Percentiles rank a stretch among this genome's conserved stretches.
phyloP scores from a whole-genome alignment of 2,888 invertebrate species.

The Drosophila setosimentum region DNA sequence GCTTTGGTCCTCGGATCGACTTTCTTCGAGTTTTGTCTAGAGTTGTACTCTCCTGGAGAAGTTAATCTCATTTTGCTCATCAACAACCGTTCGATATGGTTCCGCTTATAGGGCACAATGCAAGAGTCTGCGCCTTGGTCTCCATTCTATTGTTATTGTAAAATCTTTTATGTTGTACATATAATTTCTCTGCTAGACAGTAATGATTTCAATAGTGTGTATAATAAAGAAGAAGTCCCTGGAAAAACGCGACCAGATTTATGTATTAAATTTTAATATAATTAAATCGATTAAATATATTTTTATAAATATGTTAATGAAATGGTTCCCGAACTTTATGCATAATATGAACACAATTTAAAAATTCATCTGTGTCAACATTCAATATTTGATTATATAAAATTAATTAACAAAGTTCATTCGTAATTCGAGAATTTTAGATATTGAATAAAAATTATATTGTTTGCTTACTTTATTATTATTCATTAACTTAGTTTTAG shows the following conservation, averaged over 20 bases:
- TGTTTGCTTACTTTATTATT: background rate
- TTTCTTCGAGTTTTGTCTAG: conserved; percentile 1
- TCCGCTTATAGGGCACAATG: background rate
- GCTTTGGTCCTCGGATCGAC: background rate
- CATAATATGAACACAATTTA: conserved; percentile 3
- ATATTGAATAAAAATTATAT: background rate
- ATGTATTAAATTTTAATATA: too few relatives aligned
- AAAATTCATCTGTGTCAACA: conserved; percentile 28
- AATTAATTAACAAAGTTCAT: background rate
- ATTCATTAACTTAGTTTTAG: background rate
- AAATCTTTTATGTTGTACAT: conserved; percentile 12
- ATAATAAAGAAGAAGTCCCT: conserved; percentile 6
- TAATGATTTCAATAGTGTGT: background rate
- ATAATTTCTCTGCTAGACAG: conserved; percentile 5
- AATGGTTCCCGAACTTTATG: conserved; percentile 30
- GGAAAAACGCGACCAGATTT: conserved; percentile 31
- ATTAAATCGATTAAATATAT: too few relatives aligned
- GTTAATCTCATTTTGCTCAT: conserved; percentile 6
- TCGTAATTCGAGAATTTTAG: too few relatives aligned
- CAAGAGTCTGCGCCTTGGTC: background rate
- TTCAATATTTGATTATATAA: background rate
- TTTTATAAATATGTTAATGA: conserved; percentile 2
- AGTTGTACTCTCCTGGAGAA: too few relatives aligned
- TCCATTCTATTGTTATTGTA: conserved; percentile 13
- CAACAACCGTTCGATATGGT: conserved; percentile 27